A percentile compares a stretch with the other conserved stretches of the same genome.
These are phyloP conservation scores for Limnodromus scolopaceus DNA, from an alignment of 2,797 vertebrate species.

Conservation along the genomic window DNA sequence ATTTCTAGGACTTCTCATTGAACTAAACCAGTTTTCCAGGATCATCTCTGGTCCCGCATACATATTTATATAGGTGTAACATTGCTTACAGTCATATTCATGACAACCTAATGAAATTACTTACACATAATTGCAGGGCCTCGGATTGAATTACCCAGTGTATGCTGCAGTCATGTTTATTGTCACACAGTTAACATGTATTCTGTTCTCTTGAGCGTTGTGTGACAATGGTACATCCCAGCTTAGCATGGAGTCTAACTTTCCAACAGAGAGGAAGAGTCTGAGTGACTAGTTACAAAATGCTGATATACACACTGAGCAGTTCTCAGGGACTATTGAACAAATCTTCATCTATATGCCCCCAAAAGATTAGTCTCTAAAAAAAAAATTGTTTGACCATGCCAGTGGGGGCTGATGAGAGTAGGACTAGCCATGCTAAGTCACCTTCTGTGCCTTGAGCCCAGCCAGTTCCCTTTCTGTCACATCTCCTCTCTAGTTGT, in stretches of 20 bases:
- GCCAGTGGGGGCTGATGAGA: not conserved
- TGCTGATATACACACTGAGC: too few relatives aligned
- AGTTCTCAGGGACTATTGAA: not conserved
- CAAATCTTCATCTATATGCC: not conserved
- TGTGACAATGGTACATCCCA: not conserved
- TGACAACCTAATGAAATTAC: not conserved
- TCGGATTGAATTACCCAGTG: not conserved
- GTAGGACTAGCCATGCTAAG: not conserved
- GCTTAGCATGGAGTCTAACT: not conserved
- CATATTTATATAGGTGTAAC: not conserved
- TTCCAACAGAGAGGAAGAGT: not conserved
- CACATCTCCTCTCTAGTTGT: not conserved
- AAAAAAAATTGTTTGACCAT: not conserved
- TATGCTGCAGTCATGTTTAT: not conserved
- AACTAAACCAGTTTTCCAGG: not conserved
- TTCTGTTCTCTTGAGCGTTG: not conserved
- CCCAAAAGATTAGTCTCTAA: not conserved
- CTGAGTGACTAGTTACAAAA: not conserved
- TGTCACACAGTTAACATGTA: not conserved
- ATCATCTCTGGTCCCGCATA: not conserved
- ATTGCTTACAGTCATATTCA: not conserved
- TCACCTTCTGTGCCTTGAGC: rapidly evolving
- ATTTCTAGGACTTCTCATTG: not conserved
- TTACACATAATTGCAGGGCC: not conserved
- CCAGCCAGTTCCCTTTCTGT: not conserved